Base-by-base conservation (phyloP, 1,140 invertebrate genomes). In the Sarcophaga peregrina region DNA sequence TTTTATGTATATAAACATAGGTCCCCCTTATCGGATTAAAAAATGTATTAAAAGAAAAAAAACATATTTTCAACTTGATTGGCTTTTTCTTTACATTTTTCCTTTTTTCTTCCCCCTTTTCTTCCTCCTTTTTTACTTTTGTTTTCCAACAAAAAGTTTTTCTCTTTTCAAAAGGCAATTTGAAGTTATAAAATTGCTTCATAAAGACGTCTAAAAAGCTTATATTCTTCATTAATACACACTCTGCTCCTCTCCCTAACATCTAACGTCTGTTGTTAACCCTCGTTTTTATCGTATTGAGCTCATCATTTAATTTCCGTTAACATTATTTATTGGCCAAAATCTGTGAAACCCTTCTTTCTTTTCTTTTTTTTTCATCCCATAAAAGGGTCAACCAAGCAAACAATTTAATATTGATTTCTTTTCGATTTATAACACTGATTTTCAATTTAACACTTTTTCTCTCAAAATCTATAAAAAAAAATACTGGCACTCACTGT, bases 271-370 rank as follows among this genome's bases (percentile, higher is more conserved):
- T 37, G 25, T 37, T 37, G 25, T 37, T 37, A 37, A 37, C 25
- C 25, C 25, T 37, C 25, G 25, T 37, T 68, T 68, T 68, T 68
- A 68, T 68, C 62, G 17, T 6, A 20, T 68, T 68, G n/a, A 68
- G n/a, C 62, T 68, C 62, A 68, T 68, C 62, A 68, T 68, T 68
- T 68, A 68, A 68, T 68, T 68, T 68, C 62, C 62, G 62, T 68
- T 68, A 68, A 9, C 9, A 25, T 68, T 68, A 68, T 68, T 68
- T 68, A 68, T 68, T 68, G 62, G 10, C 62, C 17, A n/a, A 68
- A 68, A 17, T 68, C 25, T 37, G 25, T 37, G 25, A 37, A 37
- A 37, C 25, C 25, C 25, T 37, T 37, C 25, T 37, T 37, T 37
- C 25, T 68, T 10, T 52, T 52, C 5, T 52, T 3, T 52, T 50